Evolutionary conservation across 2,113 vertebrate species (phyloP), one percentile per base, ranked within the genome.

Genomic region (Chinchilla lanigera): DNA sequence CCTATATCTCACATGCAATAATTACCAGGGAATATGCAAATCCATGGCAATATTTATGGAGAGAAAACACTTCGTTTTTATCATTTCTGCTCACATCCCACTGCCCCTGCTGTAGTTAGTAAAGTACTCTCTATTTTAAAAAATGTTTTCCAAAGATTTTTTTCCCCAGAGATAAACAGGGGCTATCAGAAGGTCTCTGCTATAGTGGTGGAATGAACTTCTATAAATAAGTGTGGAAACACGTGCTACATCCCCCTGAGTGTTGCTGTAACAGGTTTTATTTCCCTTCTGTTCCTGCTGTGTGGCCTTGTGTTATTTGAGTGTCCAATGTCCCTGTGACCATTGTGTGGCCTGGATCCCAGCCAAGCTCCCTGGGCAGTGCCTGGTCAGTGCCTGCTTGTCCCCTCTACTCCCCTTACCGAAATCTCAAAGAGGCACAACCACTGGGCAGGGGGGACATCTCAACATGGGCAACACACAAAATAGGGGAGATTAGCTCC

Each of bases 161-260:
- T 58, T 63, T 58, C 10, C 71, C 71, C 60, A 93, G 69, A 88
- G 96, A 75, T 60, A 90, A 93, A 73, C 83, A 14, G 65, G 54
- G 58, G 83, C 35, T 58, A 81, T 77, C 13, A 7, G 22, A 84
- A 84, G 38, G 24, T 14, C 84, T 67, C 84, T 78, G 85, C 75
- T 52, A 0, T 4, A 24, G 41, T 50, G 28, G 54, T 69, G 56
- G 52, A 28, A 41, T 7, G 24, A 52, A 78, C 41, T 52, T 86
- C 94, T 97, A 85, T 89, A 97, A 94, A 91, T 94, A 93, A 96
- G 60, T 3, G 69, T 96, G 81, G 95, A 89, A 78, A 73, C 97
- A 92, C 75, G 50, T 82, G 90, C 47, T 30, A 0, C n/a, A 0
- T 2, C 11, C 63, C 50, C n/a, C 92, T 0, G 9, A 63, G 86